Evolutionary conservation across 1,140 invertebrate genomes (phyloP), one percentile per base, ranked within the genome.

Genomic region (Leptonema lineaticorne): DNA sequence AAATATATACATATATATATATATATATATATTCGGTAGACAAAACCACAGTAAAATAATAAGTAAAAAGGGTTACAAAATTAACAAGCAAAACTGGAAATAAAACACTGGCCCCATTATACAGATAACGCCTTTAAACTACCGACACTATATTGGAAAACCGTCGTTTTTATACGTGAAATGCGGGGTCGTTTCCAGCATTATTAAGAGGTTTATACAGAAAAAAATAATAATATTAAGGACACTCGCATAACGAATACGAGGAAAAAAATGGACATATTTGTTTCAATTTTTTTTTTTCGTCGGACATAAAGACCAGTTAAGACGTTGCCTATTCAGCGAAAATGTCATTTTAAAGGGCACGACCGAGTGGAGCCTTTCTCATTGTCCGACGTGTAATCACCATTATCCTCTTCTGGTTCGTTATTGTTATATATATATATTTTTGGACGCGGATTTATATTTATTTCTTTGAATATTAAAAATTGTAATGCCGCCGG

Each of bases 31-130:
- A 22, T 64, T 59, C 57, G 24, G 20, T 28, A 29, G 57, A 59
- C 30, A 59, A 53, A n/a, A 14, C 29, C n/a, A 33, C 26, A 27
- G 26, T 26, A 58, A 41, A 11, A 16, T 14, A 41, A 11, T 2
- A 1, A 16, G 37, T 1, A 16, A 41, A 11, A 41, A 16, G 37
- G 37, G 37, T 9, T 2, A 62, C 27, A 62, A 62, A 62, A 62
- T 62, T 62, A 62, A 62, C 59, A 62, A 45, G 59, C 59, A 27
- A 20, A 41, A 27, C 30, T 24, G 30, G 22, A 62, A n/a, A 62
- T 62, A 62, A 45, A 62, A n/a, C 6, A 45, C 59, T 62, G 24
- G 14, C 37, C 59, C 14, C 18, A 41, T 11, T 58, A n/a, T n/a
- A n/a, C n/a, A n/a, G n/a, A n/a, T n/a, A n/a, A n/a, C n/a, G n/a